phyloP scores from a whole-genome alignment of 2,113 vertebrate genomes.

The Microcebus ravelobensis region DNA sequence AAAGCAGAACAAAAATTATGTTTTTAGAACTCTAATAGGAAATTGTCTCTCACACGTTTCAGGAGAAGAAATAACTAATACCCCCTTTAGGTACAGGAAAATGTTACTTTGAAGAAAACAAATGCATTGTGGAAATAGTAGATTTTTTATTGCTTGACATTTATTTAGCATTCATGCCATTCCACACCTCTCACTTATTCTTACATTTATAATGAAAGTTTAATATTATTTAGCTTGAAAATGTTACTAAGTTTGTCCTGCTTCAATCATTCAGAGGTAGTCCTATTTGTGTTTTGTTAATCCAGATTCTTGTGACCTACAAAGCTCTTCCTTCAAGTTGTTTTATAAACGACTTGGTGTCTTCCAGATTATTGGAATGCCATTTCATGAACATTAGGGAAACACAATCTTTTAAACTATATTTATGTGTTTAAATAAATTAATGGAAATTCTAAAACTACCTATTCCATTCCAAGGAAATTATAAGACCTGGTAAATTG shows the following conservation, averaged over 20 bases:
- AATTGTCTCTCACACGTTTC: background rate
- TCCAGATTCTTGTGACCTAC: background rate
- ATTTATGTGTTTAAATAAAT: background rate
- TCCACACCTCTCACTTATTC: background rate
- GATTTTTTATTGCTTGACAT: background rate
- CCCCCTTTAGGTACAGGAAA: background rate
- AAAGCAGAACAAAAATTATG: slow-evolving; percentile 52
- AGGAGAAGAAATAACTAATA: slow-evolving; percentile 53
- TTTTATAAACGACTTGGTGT: background rate
- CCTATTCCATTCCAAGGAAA: background rate
- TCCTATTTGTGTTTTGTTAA: background rate
- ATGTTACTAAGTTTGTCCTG: background rate
- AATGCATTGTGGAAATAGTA: background rate
- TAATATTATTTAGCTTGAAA: background rate
- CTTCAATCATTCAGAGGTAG: background rate
- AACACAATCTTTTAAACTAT: background rate
- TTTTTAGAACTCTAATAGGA: slow-evolving; percentile 44
- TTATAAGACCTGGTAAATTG: background rate
- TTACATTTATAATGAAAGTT: background rate
- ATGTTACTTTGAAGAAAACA: slow-evolving; percentile 37
- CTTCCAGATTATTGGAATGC: background rate
- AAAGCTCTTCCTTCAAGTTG: background rate
- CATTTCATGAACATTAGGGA: background rate
- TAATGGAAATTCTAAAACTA: background rate
- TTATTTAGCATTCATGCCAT: background rate